These are phyloP conservation scores for Papilio demoleus DNA, from an alignment of 2,888 invertebrate genomes.

Conservation along the genomic window DNA sequence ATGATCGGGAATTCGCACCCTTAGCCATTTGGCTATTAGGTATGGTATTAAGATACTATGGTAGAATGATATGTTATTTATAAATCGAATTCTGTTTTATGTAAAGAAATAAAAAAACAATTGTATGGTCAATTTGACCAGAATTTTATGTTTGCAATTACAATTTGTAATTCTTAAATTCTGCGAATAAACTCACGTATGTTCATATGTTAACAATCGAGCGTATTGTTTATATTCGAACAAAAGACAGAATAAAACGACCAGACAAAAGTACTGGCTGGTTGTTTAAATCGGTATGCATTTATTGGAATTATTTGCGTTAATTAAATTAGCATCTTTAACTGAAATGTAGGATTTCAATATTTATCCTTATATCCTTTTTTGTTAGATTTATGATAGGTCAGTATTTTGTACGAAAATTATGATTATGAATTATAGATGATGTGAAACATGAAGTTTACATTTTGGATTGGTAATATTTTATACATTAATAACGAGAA, in stretches of 20 bases:
- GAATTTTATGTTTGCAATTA: not conserved
- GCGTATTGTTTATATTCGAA: constrained; percentile 25
- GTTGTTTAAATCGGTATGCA: constrained; percentile 40
- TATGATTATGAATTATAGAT: not conserved
- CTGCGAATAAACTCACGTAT: not conserved
- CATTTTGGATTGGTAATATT: too few relatives aligned
- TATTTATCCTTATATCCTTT: not conserved
- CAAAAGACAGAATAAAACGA: constrained; percentile 15
- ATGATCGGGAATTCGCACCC: too few relatives aligned
- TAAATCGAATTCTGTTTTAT: too few relatives aligned
- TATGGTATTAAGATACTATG: too few relatives aligned
- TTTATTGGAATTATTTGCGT: constrained; percentile 33
- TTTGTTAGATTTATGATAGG: not conserved
- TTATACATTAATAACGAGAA: too few relatives aligned
- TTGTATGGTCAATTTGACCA: not conserved
- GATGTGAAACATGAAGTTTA: not conserved
- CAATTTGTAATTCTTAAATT: not conserved
- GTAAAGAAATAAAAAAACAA: not conserved
- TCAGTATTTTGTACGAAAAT: not conserved
- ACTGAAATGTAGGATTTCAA: not conserved
- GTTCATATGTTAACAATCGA: constrained; percentile 6
- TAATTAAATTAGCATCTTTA: constrained; percentile 6
- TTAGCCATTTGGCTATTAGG: too few relatives aligned
- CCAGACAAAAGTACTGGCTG: constrained; percentile 25
- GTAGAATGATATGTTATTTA: too few relatives aligned